phyloP scores from a whole-genome alignment of 2,797 vertebrate genomes.

The Novumbra hubbsi region DNA sequence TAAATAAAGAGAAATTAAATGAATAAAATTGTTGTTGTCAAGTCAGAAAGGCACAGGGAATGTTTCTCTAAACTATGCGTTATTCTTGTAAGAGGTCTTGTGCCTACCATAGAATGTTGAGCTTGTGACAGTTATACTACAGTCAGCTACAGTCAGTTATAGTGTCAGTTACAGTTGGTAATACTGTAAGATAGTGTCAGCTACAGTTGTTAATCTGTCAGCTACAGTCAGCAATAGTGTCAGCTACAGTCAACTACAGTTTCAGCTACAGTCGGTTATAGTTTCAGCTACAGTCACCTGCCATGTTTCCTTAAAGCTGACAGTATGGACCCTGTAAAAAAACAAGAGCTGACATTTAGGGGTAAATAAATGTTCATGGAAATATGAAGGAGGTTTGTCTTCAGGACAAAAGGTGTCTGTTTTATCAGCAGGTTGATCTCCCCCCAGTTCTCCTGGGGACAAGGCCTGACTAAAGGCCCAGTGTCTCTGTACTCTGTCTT shows the following conservation, averaged over 20 bases:
- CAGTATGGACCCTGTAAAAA: background rate
- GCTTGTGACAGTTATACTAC: background rate
- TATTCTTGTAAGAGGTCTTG: background rate
- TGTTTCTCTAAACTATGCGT: background rate
- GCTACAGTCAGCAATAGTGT: too few species aligned
- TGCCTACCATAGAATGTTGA: background rate
- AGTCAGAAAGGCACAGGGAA: background rate
- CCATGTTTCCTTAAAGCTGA: background rate
- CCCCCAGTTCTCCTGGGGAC: background rate
- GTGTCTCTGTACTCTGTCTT: constrained; percentile 27
- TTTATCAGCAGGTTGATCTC: constrained; percentile 32
- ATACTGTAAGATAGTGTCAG: too few species aligned
- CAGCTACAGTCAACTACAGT: too few species aligned
- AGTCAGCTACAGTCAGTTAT: too few species aligned
- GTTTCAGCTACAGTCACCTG: background rate
- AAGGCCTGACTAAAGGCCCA: background rate
- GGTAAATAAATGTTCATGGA: background rate
- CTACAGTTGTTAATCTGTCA: too few species aligned
- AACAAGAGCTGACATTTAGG: background rate
- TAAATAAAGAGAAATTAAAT: background rate
- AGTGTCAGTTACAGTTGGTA: too few species aligned
- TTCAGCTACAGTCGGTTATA: background rate
- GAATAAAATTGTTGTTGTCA: constrained; percentile 4
- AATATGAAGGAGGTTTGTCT: background rate
- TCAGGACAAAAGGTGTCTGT: constrained; percentile 4